A percentile compares a stretch with the other conserved stretches of the same genome.
Evolutionary conservation across 2,797 vertebrate genomes (phyloP).

Genomic region (Acipenser ruthenus): DNA sequence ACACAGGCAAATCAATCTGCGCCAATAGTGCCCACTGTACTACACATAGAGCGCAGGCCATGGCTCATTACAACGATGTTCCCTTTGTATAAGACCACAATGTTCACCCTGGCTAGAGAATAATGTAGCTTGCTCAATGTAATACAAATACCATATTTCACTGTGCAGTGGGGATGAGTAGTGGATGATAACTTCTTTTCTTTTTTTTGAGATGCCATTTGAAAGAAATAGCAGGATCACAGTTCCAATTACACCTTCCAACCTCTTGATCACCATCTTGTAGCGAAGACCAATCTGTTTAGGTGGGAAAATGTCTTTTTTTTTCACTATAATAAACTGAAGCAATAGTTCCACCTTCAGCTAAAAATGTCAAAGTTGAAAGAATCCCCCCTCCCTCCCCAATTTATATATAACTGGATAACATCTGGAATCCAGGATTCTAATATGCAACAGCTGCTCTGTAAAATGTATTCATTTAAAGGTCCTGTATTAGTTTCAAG

Average conservation of each 20-base stretch:
- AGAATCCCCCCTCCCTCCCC: too few relatives aligned
- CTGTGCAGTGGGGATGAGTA: too few relatives aligned
- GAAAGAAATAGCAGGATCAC: too few relatives aligned
- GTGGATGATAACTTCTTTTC: too few relatives aligned
- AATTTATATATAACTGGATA: constrained; percentile 55
- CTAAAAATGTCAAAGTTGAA: too few relatives aligned
- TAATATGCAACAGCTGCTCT: constrained; percentile 68
- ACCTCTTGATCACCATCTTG: too few relatives aligned
- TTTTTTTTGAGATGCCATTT: too few relatives aligned
- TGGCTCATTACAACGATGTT: not conserved
- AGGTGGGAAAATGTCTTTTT: too few relatives aligned
- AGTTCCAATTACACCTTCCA: too few relatives aligned
- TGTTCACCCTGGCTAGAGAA: not conserved
- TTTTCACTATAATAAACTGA: too few relatives aligned
- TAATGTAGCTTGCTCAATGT: not conserved
- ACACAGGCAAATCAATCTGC: not conserved
- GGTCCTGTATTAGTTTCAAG: constrained; percentile 25
- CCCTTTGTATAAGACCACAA: not conserved
- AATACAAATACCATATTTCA: not conserved
- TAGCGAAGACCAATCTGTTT: too few relatives aligned
- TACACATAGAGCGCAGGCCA: not conserved
- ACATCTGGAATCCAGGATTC: constrained; percentile 64
- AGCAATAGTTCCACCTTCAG: too few relatives aligned
- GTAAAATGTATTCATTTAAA: constrained; percentile 57
- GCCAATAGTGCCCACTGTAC: not conserved